Evolutionary conservation across 2,113 vertebrate species (phyloP), one percentile per base, ranked within the genome.

Genomic region (Dascyllus trimaculatus): DNA sequence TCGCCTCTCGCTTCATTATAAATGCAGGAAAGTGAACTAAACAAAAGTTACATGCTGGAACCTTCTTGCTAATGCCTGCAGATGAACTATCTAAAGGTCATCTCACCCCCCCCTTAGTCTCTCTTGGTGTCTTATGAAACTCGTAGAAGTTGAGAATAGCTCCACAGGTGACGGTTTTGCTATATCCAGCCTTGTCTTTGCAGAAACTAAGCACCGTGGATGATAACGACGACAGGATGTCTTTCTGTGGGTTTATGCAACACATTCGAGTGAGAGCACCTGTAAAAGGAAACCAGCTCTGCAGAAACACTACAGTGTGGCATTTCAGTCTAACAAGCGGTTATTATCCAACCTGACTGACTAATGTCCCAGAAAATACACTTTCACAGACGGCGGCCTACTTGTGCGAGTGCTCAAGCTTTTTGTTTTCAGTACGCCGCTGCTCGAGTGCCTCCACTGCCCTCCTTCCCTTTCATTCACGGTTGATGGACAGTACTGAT

Each of bases 281-380:
- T 75, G 52, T 64, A 13, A 25, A 25, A 62, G 77, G 65, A 85
- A 81, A 72, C 24, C 2, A 43, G 26, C n/a, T 57, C 29, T 32
- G 38, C 2, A 3, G 57, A 88, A 78, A 64, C 52, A 1, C 32
- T 0, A 4, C 29, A 26, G 4, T 13, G 21, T 48, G 26, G 49
- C 78, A 64, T 78, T 80, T 70, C 29, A 29, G 17, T 56, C 43
- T 5, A 80, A 71, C 2, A 35, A 54, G 70, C 4, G 1, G 5
- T 71, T 69, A 67, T 45, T 71, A 49, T 75, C 57, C 68, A 52
- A 57, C 48, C 71, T 11, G 45, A 19, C 60, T 38, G 60, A 58
- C 62, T 63, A 54, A 68, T 80, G 72, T 80, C 49, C 61, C 38
- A 78, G 72, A 81, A 74, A 81, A 74, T 35, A 45, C 46, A 26